A percentile compares a stretch with the other conserved stretches of the same genome.
Conservation (phyloP, 2,888 invertebrate genomes). For the Hirtodrosophila alboralis region DNA sequence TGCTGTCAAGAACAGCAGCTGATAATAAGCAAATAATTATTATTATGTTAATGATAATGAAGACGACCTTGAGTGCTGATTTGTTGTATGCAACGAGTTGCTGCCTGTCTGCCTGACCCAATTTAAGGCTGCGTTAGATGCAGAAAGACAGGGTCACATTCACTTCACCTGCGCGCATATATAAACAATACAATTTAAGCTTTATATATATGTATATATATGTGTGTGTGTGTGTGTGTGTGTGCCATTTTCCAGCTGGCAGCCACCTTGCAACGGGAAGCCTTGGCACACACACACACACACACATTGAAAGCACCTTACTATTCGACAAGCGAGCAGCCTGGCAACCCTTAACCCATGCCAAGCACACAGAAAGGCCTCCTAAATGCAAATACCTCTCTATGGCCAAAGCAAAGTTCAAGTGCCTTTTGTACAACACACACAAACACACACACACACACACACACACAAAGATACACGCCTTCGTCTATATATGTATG, state of each 20-base stretch:
- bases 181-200: slow-evolving; percentile 13
- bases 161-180: slow-evolving; percentile 37
- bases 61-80: slow-evolving; percentile 62
- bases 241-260: slow-evolving; percentile 54
- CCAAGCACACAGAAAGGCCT: slow-evolving; percentile 20
- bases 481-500: not conserved
- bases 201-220: not conserved
- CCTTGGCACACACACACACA: slow-evolving; percentile 48
- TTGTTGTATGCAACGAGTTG: too few species aligned
- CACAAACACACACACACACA: slow-evolving; percentile 9
- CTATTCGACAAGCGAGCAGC: not conserved
- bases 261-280: slow-evolving; percentile 33
- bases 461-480: slow-evolving; percentile 8
- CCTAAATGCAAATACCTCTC: slow-evolving; percentile 41
- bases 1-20: slow-evolving; percentile 44
- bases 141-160: slow-evolving; percentile 29
- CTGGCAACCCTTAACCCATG: slow-evolving; percentile 21
- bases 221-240: slow-evolving; percentile 12
- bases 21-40: slow-evolving; percentile 10
- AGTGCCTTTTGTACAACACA: slow-evolving; percentile 63
- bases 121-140: slow-evolving; percentile 36
- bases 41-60: slow-evolving; percentile 10
- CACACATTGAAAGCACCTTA: not conserved
- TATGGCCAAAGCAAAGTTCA: slow-evolving; percentile 63
- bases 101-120: slow-evolving; percentile 49